phyloP scores from a whole-genome alignment of 2,113 vertebrate genomes.

The Anas platyrhynchos region DNA sequence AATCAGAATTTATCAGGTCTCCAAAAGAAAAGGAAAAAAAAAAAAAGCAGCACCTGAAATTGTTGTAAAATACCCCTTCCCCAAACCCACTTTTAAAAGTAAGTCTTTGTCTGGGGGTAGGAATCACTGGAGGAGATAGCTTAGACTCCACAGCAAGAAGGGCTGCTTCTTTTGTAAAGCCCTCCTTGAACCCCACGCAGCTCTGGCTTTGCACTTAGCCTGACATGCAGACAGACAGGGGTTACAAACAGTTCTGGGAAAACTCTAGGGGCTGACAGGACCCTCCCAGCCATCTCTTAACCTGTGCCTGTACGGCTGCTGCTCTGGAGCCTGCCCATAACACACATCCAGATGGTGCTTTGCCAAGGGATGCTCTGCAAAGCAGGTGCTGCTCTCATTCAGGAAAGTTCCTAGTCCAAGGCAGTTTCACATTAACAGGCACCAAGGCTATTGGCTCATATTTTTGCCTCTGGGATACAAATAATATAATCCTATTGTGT shows the following conservation, averaged over 20 bases:
- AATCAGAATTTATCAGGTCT: not conserved
- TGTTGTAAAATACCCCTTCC: not conserved
- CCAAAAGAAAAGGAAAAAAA: not conserved
- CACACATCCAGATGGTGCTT: rapidly evolving
- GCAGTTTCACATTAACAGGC: not conserved
- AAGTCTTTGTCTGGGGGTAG: not conserved
- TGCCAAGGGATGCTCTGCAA: not conserved
- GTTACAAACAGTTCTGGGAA: not conserved
- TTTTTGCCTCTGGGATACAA: not conserved
- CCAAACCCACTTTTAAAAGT: not conserved
- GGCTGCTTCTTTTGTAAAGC: not conserved
- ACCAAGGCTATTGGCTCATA: not conserved
- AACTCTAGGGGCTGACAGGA: not conserved
- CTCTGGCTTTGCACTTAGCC: not conserved
- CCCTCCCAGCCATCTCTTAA: not conserved
- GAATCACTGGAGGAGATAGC: not conserved
- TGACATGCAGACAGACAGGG: not conserved
- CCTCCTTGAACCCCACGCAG: not conserved
- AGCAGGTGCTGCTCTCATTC: not conserved
- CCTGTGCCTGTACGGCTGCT: not conserved
- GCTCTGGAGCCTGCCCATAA: not conserved
- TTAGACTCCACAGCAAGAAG: not conserved
- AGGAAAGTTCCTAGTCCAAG: not conserved
- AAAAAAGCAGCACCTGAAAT: not conserved
- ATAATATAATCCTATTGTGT: not conserved